Conservation (phyloP, 2,113 vertebrate species). For the Solea solea region DNA sequence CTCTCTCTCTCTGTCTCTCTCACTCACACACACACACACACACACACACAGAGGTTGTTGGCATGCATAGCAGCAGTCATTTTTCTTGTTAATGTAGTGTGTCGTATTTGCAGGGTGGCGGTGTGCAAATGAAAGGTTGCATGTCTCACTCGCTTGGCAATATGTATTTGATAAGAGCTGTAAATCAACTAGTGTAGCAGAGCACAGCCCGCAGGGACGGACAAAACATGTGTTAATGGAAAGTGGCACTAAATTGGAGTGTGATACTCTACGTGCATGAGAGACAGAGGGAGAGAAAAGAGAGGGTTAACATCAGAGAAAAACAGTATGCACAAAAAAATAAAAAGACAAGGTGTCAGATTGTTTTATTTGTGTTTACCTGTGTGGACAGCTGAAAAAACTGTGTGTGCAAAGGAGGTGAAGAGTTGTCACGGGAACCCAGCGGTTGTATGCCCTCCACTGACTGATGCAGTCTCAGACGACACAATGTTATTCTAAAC, state of each 20-base stretch:
- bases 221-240: conserved; percentile 81
- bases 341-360: no score
- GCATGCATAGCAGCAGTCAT: conserved; percentile 76
- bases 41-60: conserved; percentile 48
- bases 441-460: no score
- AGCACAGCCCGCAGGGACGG: conserved; percentile 62
- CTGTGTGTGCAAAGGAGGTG: not conserved
- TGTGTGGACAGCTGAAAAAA: no score
- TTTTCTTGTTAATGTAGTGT: conserved; percentile 85
- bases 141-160: conserved; percentile 86
- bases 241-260: conserved; percentile 72
- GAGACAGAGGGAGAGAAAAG: conserved; percentile 1
- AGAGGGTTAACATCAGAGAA: not conserved
- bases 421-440: no score
- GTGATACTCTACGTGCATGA: conserved; percentile 47
- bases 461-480: no score
- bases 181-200: conserved; percentile 81
- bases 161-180: conserved; percentile 86
- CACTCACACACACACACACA: conserved; percentile 31
- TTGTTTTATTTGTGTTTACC: no score
- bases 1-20: conserved; percentile 31
- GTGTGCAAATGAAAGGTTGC: conserved; percentile 85
- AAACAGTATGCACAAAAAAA: no score
- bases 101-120: conserved; percentile 82
- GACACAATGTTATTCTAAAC: no score